A percentile compares a stretch with the other conserved stretches of the same genome.
Evolutionary conservation across 2,888 invertebrate genomes (phyloP).

Genomic region (Parochlus steinenii): DNA sequence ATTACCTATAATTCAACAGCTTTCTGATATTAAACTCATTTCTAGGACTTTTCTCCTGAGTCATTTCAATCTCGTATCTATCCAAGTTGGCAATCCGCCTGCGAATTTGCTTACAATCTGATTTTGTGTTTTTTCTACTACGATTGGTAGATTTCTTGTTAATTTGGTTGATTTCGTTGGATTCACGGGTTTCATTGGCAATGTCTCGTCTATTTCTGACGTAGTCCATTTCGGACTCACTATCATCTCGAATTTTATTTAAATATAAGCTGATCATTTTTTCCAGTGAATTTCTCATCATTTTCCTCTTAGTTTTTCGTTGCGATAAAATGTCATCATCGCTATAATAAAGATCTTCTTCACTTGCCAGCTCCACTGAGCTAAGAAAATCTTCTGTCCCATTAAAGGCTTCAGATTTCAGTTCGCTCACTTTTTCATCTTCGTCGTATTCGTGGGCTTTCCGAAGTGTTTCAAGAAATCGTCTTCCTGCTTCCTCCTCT

Average conservation of each 20-base stretch:
- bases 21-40: slow-evolving; percentile 30
- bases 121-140: slow-evolving; percentile 1
- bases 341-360: neutral
- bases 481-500: slow-evolving; percentile 19
- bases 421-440: slow-evolving; percentile 12
- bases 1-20: slow-evolving; percentile 37
- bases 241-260: slow-evolving; percentile 8
- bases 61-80: slow-evolving; percentile 16
- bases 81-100: slow-evolving; percentile 18
- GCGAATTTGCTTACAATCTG: slow-evolving; percentile 2
- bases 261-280: slow-evolving; percentile 8
- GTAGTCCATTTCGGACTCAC: neutral
- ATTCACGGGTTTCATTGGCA: too few species aligned
- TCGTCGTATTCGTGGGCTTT: slow-evolving; percentile 15
- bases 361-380: neutral
- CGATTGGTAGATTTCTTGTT: neutral
- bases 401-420: slow-evolving; percentile 3
- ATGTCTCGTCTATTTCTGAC: neutral
- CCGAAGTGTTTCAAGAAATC: slow-evolving; percentile 19
- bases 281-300: slow-evolving; percentile 6
- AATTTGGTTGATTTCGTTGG: too few species aligned
- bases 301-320: neutral
- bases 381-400: neutral
- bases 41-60: slow-evolving; percentile 17
- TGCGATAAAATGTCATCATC: neutral